Evolutionary conservation across 1,140 invertebrate species (phyloP).

Genomic region (Achatina immaculata): DNA sequence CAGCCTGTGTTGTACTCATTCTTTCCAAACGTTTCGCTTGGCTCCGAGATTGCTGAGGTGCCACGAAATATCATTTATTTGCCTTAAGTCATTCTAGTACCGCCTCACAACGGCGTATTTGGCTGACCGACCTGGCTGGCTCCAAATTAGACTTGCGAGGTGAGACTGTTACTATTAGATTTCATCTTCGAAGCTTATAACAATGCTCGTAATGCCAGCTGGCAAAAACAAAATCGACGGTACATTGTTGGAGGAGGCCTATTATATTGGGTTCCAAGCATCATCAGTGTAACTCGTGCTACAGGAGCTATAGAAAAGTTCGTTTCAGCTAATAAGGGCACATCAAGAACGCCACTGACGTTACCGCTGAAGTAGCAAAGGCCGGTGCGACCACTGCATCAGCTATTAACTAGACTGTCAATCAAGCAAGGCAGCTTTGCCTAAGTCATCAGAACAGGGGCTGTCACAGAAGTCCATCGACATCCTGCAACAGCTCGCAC

Average conservation of each 20-base stretch:
- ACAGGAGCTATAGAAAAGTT: background rate
- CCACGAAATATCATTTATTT: no score
- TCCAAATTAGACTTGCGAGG: background rate
- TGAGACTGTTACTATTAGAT: background rate
- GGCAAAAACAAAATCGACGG: background rate
- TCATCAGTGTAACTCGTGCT: no score
- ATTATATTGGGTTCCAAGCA: background rate
- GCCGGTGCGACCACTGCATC: background rate
- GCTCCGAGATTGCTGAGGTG: no score
- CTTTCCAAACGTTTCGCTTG: no score
- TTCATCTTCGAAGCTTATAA: background rate
- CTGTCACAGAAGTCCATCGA: no score
- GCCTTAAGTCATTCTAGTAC: background rate
- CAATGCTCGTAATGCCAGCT: background rate
- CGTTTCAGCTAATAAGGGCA: background rate
- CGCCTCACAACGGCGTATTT: background rate
- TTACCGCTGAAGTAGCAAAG: background rate
- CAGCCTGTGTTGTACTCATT: no score
- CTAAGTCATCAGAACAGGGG: background rate
- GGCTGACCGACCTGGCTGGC: background rate
- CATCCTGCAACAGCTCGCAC: no score
- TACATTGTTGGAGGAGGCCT: background rate
- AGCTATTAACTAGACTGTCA: background rate
- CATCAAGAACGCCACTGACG: background rate
- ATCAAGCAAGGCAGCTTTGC: no score